Conservation (phyloP, 2,888 invertebrate genomes). For the Scaptodrosophila latifasciaeformis region DNA sequence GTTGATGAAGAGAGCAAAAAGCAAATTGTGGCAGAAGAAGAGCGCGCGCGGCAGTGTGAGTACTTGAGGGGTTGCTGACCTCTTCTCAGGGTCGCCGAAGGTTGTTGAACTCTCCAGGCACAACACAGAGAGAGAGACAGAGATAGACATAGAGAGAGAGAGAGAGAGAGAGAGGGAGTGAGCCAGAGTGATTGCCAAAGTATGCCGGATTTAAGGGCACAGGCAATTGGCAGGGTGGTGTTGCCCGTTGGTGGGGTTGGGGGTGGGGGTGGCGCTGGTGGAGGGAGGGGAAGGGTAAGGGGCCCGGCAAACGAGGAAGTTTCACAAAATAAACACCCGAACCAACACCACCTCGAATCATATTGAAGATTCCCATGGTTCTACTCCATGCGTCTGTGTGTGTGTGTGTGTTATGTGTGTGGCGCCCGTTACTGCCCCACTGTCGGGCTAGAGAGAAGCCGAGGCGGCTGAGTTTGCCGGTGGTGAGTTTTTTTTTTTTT, state of each 20-base stretch:
- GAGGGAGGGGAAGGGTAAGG: background rate
- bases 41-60: conserved; percentile 12
- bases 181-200: conserved; percentile 49
- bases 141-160: no score
- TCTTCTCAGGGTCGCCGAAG: conserved; percentile 76
- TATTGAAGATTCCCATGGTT: no score
- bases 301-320: background rate
- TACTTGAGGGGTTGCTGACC: conserved; percentile 74
- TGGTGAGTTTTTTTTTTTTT: conserved; percentile 14
- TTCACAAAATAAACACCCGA: no score
- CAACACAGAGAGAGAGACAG: no score
- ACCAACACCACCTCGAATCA: no score
- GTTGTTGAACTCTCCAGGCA: conserved; percentile 74
- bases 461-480: conserved; percentile 3
- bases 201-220: no score
- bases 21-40: conserved; percentile 13
- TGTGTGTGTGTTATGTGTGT: no score
- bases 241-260: background rate
- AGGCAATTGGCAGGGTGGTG: background rate
- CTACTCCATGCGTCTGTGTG: no score
- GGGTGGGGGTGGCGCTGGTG: conserved; percentile 13
- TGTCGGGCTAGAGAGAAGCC: background rate
- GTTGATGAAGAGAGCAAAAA: conserved; percentile 13
- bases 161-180: no score
- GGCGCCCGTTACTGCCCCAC: conserved; percentile 1